Percentiles rank a stretch among this genome's conserved stretches.
These are phyloP conservation scores for Drosophila mauritiana DNA, from an alignment of 1,140 invertebrate genomes.

Conservation along the genomic window DNA sequence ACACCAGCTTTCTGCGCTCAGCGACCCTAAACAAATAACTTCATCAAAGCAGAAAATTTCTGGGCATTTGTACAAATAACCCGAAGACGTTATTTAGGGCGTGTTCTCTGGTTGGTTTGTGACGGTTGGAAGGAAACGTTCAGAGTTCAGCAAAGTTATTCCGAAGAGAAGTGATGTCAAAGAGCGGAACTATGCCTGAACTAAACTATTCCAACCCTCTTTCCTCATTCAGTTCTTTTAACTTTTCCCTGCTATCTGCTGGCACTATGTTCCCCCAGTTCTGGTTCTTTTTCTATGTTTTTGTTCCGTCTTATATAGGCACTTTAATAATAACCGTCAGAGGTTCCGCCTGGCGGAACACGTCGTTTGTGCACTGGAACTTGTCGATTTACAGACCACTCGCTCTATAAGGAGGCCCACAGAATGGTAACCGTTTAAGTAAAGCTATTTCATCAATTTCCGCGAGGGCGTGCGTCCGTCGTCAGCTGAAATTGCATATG, in stretches of 20 bases:
- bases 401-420: slow-evolving; percentile 13
- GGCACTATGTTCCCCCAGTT: slow-evolving; percentile 22
- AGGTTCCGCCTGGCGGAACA: slow-evolving; percentile 63
- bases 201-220: slow-evolving; percentile 34
- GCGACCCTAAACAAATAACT: slow-evolving; percentile 69
- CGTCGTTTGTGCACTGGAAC: slow-evolving; percentile 42
- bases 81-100: slow-evolving; percentile 29
- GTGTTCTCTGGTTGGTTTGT: slow-evolving; percentile 14
- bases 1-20: slow-evolving; percentile 30
- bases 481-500: slow-evolving; percentile 47
- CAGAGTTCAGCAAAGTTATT: slow-evolving; percentile 54
- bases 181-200: slow-evolving; percentile 74
- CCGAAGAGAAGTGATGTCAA: slow-evolving; percentile 37
- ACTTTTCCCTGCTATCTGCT: slow-evolving; percentile 50
- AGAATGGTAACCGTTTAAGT: slow-evolving; percentile 32
- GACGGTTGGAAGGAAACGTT: slow-evolving; percentile 3
- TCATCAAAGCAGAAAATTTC: slow-evolving; percentile 65
- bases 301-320: slow-evolving; percentile 39
- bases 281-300: slow-evolving; percentile 19
- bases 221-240: slow-evolving; percentile 24
- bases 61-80: slow-evolving; percentile 54
- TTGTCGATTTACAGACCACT: slow-evolving; percentile 30
- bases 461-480: slow-evolving; percentile 50
- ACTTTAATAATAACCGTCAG: slow-evolving; percentile 78
- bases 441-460: slow-evolving; percentile 50